A percentile compares a stretch with the other conserved stretches of the same genome.
Evolutionary conservation across 2,113 vertebrate genomes (phyloP).

Genomic region (Dipodomys merriami): DNA sequence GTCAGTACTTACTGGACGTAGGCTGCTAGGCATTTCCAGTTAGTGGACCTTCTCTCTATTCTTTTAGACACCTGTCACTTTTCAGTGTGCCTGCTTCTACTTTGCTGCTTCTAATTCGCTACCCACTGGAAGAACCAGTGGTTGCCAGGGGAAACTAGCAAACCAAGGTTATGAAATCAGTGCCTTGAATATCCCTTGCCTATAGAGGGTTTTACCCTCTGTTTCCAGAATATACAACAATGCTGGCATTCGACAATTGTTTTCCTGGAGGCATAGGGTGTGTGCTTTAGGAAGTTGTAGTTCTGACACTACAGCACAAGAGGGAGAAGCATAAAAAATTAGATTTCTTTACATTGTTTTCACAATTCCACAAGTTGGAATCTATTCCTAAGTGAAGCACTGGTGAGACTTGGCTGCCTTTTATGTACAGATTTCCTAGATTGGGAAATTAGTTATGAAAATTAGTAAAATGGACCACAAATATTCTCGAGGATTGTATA

Average conservation of each 20-base stretch:
- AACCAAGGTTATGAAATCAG: conserved; percentile 33
- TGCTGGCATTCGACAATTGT: not conserved
- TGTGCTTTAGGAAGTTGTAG: not conserved
- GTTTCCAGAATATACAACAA: not conserved
- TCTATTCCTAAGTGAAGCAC: not conserved
- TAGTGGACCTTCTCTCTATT: not conserved
- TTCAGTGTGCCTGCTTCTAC: conserved; percentile 35
- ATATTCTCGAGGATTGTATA: not conserved
- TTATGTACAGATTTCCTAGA: not conserved
- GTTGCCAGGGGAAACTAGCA: conserved; percentile 74
- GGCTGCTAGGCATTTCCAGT: conserved; percentile 64
- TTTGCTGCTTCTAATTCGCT: conserved; percentile 64
- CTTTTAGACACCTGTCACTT: conserved; percentile 74
- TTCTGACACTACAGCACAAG: not conserved
- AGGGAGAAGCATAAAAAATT: no score
- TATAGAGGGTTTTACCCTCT: not conserved
- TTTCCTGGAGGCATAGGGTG: not conserved
- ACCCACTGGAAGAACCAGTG: conserved; percentile 22
- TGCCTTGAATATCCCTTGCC: not conserved
- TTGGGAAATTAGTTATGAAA: not conserved
- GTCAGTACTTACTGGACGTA: conserved; percentile 17
- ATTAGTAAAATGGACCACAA: not conserved
- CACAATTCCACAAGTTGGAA: not conserved
- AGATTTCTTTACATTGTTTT: no score
- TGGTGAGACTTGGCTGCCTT: not conserved